Evolutionary conservation across 64 coral and sea anemone genomes (phyloP), one percentile per base, ranked within the genome.

Genomic region (Exaiptasia diaphana): DNA sequence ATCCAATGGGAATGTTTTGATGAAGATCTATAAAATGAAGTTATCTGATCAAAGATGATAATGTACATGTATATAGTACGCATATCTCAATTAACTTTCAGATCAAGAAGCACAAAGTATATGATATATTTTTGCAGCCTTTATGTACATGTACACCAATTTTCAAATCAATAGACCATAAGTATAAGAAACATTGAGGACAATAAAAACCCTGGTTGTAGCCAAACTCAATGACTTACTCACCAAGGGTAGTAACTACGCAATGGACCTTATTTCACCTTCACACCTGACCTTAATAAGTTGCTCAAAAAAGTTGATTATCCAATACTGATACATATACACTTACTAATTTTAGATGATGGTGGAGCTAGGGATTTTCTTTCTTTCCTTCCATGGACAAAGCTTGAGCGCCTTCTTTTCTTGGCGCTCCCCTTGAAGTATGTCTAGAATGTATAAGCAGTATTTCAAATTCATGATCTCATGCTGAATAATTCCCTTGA

Each of bases 391-490:
- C 86, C 91, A 32, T 63, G 42, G 31, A 88, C 91, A 94, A 94
- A 94, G 36, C 91, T 94, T 38, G 91, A 94, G 57, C 89, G 85
- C 73, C 91, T 94, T 41, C 57, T 94, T 41, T 72, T 83, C 25
- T 37, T 64, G 11, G 9, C 50, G 62, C 54, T 93, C 68, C 78
- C n/a, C n/a, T n/a, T n/a, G n/a, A n/a, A 1, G 27, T 27, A 24
- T 20, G 21, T 10, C 14, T 15, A 18, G 2, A 29, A 17, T 20
- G 42, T 1, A 55, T 33, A 32, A 2, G 14, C 5, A 74, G 13
- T 20, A 22, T 73, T 4, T 43, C 5, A 73, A 35, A 18, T 13
- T 12, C 35, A 22, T 46, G 1, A 44, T 14, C 26, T 17, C 14
- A 4, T 73, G 28, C 29, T n/a, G n/a, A n/a, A n/a, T n/a, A n/a